Evolutionary conservation across 2,797 vertebrate genomes (phyloP), one percentile per base, ranked within the genome.

Genomic region (Peromyscus nudipes): DNA sequence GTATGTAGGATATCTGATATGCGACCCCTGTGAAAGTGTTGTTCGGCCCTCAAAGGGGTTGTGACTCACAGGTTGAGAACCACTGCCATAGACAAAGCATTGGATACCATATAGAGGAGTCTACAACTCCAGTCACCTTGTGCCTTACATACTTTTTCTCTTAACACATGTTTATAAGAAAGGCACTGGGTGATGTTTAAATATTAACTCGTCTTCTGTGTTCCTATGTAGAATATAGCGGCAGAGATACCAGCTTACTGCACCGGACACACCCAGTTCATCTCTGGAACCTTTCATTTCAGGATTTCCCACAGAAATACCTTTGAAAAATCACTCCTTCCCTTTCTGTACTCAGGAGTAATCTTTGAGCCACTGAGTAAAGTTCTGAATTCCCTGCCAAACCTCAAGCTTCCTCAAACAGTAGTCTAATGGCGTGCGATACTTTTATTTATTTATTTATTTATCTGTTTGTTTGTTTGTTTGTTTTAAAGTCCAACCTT

Each of bases 321-420:
- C 71, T 81, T 27, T 55, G 25, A 95, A 94, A 96, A 96, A 23
- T 17, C 19, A 49, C 46, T 55, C 17, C 16, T 46, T 95, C 21
- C 34, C 27, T 46, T 69, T 37, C 17, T 37, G 34, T 23, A 62
- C 52, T 29, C 67, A 73, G n/a, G 55, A 57, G 25, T 92, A 73
- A 87, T 62, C 52, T 31, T 40, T 5, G 10, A 89, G 37, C 21
- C 34, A 73, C 40, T 76, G 91, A 86, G 69, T 64, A 86, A 95
- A 34, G 75, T 34, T 96, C 95, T 27, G 92, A 69, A 83, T 46
- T 14, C 49, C 7, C 49, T 90, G 25, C 46, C 95, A 96, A 95
- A 76, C 27, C 40, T 75, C 49, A 81, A 43, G 43, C 64, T 82
- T 96, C n/a, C 82, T 52, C 67, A 94, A 31, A 83, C 23, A 79